These are phyloP conservation scores for Dasyurus viverrinus DNA, from an alignment of 2,113 vertebrate genomes.

Conservation along the genomic window DNA sequence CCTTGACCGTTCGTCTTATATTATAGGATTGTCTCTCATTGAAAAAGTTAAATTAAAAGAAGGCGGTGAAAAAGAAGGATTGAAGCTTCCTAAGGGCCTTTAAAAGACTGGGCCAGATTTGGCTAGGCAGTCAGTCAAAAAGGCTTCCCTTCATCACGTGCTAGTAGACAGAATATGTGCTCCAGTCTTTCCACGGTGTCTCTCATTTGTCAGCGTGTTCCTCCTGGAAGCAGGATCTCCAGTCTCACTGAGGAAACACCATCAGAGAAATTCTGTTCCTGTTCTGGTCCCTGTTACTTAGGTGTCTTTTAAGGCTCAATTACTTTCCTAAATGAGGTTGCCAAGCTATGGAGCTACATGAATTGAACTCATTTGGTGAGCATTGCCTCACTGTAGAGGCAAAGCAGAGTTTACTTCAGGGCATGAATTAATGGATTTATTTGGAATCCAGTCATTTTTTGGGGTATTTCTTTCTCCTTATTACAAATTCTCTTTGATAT, in stretches of 20 bases:
- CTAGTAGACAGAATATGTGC: not conserved
- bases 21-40: not conserved
- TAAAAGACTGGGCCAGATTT: not conserved
- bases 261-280: not conserved
- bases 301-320: not conserved
- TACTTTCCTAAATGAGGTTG: not conserved
- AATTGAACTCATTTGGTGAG: not conserved
- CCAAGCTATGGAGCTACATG: not conserved
- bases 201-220: not conserved
- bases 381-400: not conserved
- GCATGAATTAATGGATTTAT: not conserved
- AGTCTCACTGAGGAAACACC: not conserved
- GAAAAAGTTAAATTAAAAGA: not conserved
- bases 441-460: too few species aligned
- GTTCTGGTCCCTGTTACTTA: not conserved
- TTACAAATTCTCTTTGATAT: slow-evolving; percentile 15
- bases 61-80: not conserved
- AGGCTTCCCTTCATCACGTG: not conserved
- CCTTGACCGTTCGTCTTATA: not conserved
- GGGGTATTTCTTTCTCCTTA: not conserved
- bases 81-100: not conserved
- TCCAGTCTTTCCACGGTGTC: not conserved
- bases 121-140: not conserved
- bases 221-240: not conserved
- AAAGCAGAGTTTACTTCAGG: not conserved